Evolutionary conservation across 2,888 invertebrate species (phyloP).

Genomic region (Hyles lineata): DNA sequence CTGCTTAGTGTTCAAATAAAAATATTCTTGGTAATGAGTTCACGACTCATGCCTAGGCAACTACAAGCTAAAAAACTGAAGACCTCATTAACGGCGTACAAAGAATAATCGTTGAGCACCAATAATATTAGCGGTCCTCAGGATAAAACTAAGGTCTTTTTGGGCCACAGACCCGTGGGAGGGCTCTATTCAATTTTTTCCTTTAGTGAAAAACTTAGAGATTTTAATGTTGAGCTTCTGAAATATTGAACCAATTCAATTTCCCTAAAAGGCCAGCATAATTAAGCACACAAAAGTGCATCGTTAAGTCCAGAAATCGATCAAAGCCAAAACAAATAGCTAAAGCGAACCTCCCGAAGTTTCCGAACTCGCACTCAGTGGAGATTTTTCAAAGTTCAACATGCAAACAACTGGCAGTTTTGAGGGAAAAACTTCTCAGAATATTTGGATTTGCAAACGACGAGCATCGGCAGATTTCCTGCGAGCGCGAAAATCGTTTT

Average conservation of each 20-base stretch:
- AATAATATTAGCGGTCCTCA: too few relatives aligned
- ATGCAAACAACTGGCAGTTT: slow-evolving; percentile 23
- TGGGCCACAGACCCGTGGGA: neutral
- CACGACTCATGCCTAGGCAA: too few relatives aligned
- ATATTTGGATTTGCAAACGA: slow-evolving; percentile 9
- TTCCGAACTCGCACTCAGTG: slow-evolving; percentile 21
- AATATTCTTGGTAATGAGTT: neutral
- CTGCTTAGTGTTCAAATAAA: slow-evolving; percentile 36
- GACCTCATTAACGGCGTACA: too few relatives aligned
- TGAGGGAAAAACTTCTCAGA: slow-evolving; percentile 14
- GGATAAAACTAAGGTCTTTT: too few relatives aligned
- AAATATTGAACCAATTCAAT: neutral
- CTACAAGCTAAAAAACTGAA: neutral
- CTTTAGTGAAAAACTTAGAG: neutral
- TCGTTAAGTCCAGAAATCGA: slow-evolving; percentile 8
- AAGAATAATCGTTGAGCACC: too few relatives aligned
- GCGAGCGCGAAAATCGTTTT: slow-evolving; percentile 50
- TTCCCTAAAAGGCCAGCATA: neutral
- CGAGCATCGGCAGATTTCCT: slow-evolving; percentile 25
- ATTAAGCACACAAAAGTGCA: neutral
- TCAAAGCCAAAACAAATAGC: neutral
- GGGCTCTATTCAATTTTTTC: neutral
- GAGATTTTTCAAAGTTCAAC: slow-evolving; percentile 24
- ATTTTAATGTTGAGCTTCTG: neutral
- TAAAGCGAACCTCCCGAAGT: neutral